Evolutionary conservation across 2,797 vertebrate species (phyloP), one percentile per base, ranked within the genome.

Genomic region (Eidolon dupreanum): DNA sequence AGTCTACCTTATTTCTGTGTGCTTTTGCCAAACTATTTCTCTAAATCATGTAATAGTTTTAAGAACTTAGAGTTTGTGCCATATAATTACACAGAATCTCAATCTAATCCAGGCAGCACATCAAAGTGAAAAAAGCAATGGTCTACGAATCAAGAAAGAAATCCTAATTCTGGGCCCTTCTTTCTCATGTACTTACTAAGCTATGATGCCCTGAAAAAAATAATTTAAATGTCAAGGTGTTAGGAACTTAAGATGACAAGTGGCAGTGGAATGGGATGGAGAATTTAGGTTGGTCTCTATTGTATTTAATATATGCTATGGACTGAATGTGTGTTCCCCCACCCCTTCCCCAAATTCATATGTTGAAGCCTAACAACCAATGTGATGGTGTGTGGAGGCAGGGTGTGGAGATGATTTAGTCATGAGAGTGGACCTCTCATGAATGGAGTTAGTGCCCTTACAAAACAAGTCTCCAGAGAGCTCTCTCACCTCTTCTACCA

Each of bases 51-150:
- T 84, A 46, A 70, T 70, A 92, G 70, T 90, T 31, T 83, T 83
- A 97, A 95, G 55, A 94, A 91, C 53, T 68, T 51, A 78, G 28
- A 81, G 8, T 82, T 28, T 51, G 3, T 77, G 46, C 81, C 22
- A 85, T 65, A 31, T 24, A 59, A 88, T 86, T 74, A 88, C 15
- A 61, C 0, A 86, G 22, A 89, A n/a, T 68, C 51, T 87, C 31
- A 89, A 63, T 36, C 92, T 93, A 78, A 73, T 53, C 78, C 8
- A 73, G 46, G 24, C 11, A 88, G 65, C 19, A 53, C 28, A 36
- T 94, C 17, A 86, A 65, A 83, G 43, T 57, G 16, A 94, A 31
- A 71, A 82, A 85, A 85, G 46, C 31, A n/a, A 61, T 8, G 8
- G 15, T 51, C 49, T 55, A n/a, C 49, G 55, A 70, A 81, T 89